Percentiles rank a stretch among this genome's conserved stretches.
phyloP scores from a whole-genome alignment of 2,797 vertebrate genomes.

The Lithobates sylvaticus region DNA sequence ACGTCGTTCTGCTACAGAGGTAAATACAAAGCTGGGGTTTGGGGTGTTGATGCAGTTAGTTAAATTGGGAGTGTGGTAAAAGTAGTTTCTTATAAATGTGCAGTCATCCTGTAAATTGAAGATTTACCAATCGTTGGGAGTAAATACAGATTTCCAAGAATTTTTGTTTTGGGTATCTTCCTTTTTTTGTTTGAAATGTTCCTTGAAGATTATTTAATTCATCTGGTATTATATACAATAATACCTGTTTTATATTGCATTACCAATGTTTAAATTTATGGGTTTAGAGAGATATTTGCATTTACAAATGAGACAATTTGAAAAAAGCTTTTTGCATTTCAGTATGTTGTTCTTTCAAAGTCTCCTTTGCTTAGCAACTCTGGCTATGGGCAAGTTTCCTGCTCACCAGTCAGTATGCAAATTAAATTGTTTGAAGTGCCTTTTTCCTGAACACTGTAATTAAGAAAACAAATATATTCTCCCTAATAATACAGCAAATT shows the following conservation, averaged over 20 bases:
- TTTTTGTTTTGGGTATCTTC: too few species aligned
- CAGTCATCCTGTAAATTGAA: too few species aligned
- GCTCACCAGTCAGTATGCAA: background rate
- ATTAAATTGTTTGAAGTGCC: constrained; percentile 8
- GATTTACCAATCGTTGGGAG: too few species aligned
- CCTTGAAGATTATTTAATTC: too few species aligned
- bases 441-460: constrained; percentile 9
- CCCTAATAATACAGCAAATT: background rate
- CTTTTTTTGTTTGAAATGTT: too few species aligned
- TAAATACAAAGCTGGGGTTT: too few species aligned
- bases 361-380: background rate
- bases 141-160: too few species aligned
- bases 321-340: background rate
- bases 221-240: background rate
- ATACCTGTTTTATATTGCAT: background rate
- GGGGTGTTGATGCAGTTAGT: too few species aligned
- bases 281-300: background rate
- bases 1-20: too few species aligned
- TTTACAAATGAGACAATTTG: background rate
- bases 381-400: background rate
- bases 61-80: too few species aligned
- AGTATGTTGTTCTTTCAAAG: background rate
- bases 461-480: constrained; percentile 1
- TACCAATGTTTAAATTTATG: background rate
- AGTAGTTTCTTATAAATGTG: too few species aligned